phyloP scores from a whole-genome alignment of 1,140 invertebrate genomes.

The Papilio glaucus region DNA sequence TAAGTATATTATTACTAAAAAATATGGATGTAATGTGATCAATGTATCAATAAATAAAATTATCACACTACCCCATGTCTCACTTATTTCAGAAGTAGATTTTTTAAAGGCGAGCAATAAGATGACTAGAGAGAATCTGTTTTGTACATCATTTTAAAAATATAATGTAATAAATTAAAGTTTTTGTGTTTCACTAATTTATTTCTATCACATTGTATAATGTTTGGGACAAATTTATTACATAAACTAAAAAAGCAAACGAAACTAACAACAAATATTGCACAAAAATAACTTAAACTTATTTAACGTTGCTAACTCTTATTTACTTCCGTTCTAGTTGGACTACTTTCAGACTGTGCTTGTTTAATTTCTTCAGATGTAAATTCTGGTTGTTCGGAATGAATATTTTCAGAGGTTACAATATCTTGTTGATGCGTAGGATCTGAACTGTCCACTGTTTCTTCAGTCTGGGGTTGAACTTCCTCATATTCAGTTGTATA shows the following conservation, averaged over 20 bases:
- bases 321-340: slow-evolving; percentile 45
- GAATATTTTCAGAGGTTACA: slow-evolving; percentile 34
- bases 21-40: too few species aligned
- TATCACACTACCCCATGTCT: too few species aligned
- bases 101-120: too few species aligned
- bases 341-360: slow-evolving; percentile 35
- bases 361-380: slow-evolving; percentile 25
- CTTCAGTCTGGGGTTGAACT: not conserved
- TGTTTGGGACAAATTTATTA: slow-evolving; percentile 27
- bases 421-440: slow-evolving; percentile 37
- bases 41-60: too few species aligned
- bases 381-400: slow-evolving; percentile 8
- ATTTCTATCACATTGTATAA: slow-evolving; percentile 28
- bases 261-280: slow-evolving; percentile 47
- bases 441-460: not conserved
- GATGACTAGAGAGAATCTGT: too few species aligned
- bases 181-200: slow-evolving; percentile 27
- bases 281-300: slow-evolving; percentile 43
- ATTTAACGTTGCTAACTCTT: slow-evolving; percentile 51
- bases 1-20: too few species aligned
- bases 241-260: slow-evolving; percentile 40
- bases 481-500: slow-evolving; percentile 51
- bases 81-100: too few species aligned
- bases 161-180: not conserved
- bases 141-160: too few species aligned